Evolutionary conservation across 2,888 invertebrate species (phyloP), one percentile per base, ranked within the genome.

Genomic region (Physocephala rufipes): DNA sequence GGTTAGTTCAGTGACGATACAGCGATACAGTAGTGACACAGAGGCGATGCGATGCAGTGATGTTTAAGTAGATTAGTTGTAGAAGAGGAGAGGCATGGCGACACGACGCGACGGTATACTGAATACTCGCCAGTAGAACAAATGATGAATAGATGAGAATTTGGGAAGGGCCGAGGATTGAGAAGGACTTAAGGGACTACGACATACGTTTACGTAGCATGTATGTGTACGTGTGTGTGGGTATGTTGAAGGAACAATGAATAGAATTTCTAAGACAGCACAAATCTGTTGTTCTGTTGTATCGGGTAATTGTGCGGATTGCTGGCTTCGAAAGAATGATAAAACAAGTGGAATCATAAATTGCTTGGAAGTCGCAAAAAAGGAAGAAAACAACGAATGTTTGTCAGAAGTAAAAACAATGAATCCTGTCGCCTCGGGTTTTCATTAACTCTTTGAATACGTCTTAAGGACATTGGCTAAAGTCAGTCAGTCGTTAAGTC

Each of bases 91-190:
- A 15, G 24, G 9, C 16, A 59, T 16, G 16, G 7, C 16, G 16
- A 28, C 58, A 59, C 58, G 58, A 15, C 58, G 21, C 19, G 26
- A 59, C 26, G 28, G 28, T 26, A 24, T 16, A 59, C 24, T 24
- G 26, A 24, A 19, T 26, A 55, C 24, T 55, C 43, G 43, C 58
- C 58, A 59, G 58, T 36, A 43, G 21, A 21, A 43, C 43, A 55
- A 58, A 67, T 24, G 66, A 55, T 67, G 55, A 28, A 59, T 43
- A 47, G 28, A 58, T 58, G 58, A 45, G 21, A 30, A 30, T 13
- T 13, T 21, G 12, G 45, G 43, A 19, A 45, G 15, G 19, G 43
- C 43, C 19, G 36, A 36, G 36, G n/a, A n/a, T 13, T 21, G 12
- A 62, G 43, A 19, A 45, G 15, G 19, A 21, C 43, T 16, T 4